Evolutionary conservation across 2,113 vertebrate genomes (phyloP), one percentile per base, ranked within the genome.

Genomic region (Smithornis capensis): DNA sequence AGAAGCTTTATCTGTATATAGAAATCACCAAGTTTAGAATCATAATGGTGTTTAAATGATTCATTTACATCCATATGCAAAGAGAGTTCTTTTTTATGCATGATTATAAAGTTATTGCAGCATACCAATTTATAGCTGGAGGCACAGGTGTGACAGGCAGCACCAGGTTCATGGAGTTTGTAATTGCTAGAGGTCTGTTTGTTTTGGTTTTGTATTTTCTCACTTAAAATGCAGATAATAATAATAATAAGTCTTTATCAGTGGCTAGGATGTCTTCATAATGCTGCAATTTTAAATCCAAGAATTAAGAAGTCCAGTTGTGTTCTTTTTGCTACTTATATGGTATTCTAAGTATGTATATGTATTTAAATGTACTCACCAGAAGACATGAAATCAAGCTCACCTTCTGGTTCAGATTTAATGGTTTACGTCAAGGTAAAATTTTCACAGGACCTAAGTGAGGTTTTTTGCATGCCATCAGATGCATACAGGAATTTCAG

Each of bases 401-500:
- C 64, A 90, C 55, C 68, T 89, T 89, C 60, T 89, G 68, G 35
- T 81, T 78, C 68, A 68, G 52, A 81, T 83, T 44, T 81, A 83
- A 78, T 69, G 50, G 31, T 57, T 92, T 80, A 57, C 35, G 25
- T 56, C 37, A 62, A 87, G 70, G 67, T 83, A 90, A n/a, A 76
- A 79, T 83, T 68, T 92, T 84, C 52, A 60, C 23, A 73, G 63
- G 40, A 69, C 65, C 82, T 76, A 60, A 78, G 45, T 38, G 68
- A 74, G 80, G 67, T 80, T 63, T 93, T 96, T 92, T 81, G 9
- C 69, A 60, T 87, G 10, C 13, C 35, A n/a, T 85, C 67, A 74
- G 71, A 80, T 50, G 75, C 74, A 90, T 38, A 40, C 33, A 74
- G 64, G 76, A 63, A 52, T 92, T 97, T 93, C 73, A 93, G 60